Evolutionary conservation across 2,113 vertebrate species (phyloP).

Genomic region (Halichoerus grypus): DNA sequence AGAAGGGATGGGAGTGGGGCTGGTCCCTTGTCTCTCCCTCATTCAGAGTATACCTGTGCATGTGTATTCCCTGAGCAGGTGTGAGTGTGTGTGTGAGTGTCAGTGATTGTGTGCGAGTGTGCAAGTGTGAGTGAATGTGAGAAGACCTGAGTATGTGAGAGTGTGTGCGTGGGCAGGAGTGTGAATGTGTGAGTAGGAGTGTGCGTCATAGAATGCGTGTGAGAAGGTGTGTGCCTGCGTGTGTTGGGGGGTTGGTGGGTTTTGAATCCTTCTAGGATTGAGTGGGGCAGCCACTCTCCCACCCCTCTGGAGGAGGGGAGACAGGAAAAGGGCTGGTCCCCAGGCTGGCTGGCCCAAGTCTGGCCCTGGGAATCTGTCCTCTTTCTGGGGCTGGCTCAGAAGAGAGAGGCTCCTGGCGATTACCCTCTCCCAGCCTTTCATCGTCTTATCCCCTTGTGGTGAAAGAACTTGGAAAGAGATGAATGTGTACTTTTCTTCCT

Average conservation of each 20-base stretch:
- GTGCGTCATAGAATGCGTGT: not conserved
- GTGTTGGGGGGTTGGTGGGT: not conserved
- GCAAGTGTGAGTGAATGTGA: not conserved
- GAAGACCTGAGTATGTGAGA: not conserved
- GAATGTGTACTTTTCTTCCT: not conserved
- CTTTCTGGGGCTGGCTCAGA: not conserved
- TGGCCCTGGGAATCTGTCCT: not conserved
- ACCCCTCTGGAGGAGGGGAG: not conserved
- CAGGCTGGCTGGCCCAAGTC: not conserved
- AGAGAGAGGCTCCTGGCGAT: not conserved
- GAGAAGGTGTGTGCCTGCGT: not conserved
- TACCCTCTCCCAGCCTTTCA: not conserved
- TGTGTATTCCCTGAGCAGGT: not conserved
- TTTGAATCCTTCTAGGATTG: not conserved
- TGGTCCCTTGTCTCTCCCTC: not conserved
- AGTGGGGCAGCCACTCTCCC: not conserved
- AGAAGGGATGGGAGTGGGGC: not conserved
- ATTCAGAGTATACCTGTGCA: not conserved
- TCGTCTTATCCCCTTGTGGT: no score
- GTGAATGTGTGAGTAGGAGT: not conserved
- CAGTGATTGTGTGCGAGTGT: not conserved
- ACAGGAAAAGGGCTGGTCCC: not conserved
- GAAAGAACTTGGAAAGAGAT: not conserved
- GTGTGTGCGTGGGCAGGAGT: not conserved
- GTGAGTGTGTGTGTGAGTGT: not conserved